Evolutionary conservation across 2,888 invertebrate genomes (phyloP), one percentile per base, ranked within the genome.

Genomic region (Machimus rusticus): DNA sequence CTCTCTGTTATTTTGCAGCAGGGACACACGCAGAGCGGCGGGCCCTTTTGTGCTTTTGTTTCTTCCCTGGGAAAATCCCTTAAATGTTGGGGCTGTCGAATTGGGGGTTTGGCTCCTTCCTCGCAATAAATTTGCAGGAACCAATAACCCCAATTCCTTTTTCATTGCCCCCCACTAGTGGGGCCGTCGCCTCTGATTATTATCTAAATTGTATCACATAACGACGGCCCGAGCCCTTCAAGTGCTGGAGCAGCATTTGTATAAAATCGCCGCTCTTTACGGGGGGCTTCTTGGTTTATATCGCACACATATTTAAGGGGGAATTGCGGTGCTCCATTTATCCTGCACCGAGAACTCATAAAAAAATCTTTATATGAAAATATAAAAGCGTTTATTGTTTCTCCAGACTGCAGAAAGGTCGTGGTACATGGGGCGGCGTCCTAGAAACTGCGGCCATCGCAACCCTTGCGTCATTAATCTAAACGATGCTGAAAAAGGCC

Each of bases 371-470:
- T 87, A 86, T 87, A 87, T 88, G 87, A 88, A 87, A 88, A 88
- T 88, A 87, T 87, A 88, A 88, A 88, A 88, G 84, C 86, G 87
- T 87, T 88, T 88, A 88, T 88, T 88, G 88, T 87, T 88, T 87
- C 87, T 86, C 78, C 86, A 66, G 78, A 77, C 77, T 86, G 78
- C 74, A 81, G 87, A 78, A 82, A 66, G 81, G 85, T 34, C 57
- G 19, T 66, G 14, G 66, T 37, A 74, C 51, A 19, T 74, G 66
- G 37, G 16, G 37, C 57, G 23, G 81, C 31, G 81, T 55, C 81
- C 81, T 55, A 81, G 81, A 81, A 74, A 84, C 74, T 57, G 84
- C 23, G 74, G 84, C 74, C 76, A 77, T 77, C 86, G 28, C 82
- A 87, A 88, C 88, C 88, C 88, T 87, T 88, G 87, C 79, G 88